Percentiles rank a stretch among this genome's conserved stretches.
phyloP scores from a whole-genome alignment of 2,113 vertebrate genomes.

The Syngnathus scovelli region DNA sequence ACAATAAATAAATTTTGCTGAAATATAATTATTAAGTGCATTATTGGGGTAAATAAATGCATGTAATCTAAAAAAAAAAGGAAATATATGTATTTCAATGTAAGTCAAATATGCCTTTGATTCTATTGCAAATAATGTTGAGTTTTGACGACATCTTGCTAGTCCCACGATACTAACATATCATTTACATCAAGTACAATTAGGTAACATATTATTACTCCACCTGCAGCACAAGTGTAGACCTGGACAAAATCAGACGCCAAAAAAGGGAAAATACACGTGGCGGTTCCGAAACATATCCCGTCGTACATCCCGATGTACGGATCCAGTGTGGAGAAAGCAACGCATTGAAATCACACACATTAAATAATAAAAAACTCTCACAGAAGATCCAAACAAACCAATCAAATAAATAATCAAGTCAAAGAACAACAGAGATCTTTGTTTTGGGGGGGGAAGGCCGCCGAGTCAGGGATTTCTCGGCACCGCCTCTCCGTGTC shows the following conservation, averaged over 20 bases:
- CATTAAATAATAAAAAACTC: slow-evolving; percentile 27
- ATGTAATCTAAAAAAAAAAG: neutral
- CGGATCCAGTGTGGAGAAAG: slow-evolving; percentile 29
- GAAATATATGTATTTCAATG: neutral
- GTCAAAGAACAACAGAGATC: slow-evolving; percentile 27
- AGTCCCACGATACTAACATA: slow-evolving; percentile 29
- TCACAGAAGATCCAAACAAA: slow-evolving; percentile 50
- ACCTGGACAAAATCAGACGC: slow-evolving; percentile 24
- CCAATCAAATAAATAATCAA: slow-evolving; percentile 25
- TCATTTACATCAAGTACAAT: slow-evolving; percentile 37
- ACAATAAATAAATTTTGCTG: slow-evolving; percentile 15
- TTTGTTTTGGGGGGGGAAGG: slow-evolving; percentile 30
- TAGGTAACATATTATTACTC: slow-evolving; percentile 8
- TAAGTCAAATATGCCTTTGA: slow-evolving; percentile 4
- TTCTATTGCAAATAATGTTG: slow-evolving; percentile 12
- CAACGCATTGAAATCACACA: slow-evolving; percentile 30
- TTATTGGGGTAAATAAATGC: neutral
- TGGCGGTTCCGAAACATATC: slow-evolving; percentile 31
- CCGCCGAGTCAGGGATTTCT: slow-evolving; percentile 43
- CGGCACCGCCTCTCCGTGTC: slow-evolving; percentile 52
- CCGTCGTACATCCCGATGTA: slow-evolving; percentile 29
- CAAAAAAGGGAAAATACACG: slow-evolving; percentile 28
- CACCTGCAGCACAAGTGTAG: slow-evolving; percentile 9
- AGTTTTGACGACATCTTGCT: slow-evolving; percentile 21
- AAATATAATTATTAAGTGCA: slow-evolving; percentile 13